phyloP scores from a whole-genome alignment of 2,888 invertebrate genomes.

The Smittia sp. region DNA sequence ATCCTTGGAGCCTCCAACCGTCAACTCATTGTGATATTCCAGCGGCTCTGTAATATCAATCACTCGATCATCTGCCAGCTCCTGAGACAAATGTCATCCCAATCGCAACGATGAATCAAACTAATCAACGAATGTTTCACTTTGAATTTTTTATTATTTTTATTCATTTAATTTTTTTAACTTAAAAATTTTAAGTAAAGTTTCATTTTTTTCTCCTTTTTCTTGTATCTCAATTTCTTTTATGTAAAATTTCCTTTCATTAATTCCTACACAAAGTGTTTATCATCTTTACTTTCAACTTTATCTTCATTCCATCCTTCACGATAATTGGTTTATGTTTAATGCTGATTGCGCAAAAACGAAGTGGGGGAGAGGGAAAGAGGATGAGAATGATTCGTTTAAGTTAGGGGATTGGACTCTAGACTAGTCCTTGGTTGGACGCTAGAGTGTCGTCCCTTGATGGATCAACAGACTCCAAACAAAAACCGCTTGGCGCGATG shows the following conservation, averaged over 20 bases:
- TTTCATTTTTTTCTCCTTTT: slow-evolving; percentile 19
- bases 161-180: slow-evolving; percentile 37
- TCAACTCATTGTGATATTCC: too few relatives aligned
- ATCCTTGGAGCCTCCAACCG: too few relatives aligned
- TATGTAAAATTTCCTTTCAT: slow-evolving; percentile 41
- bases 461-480: slow-evolving; percentile 1
- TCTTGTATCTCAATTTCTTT: slow-evolving; percentile 24
- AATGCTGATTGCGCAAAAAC: slow-evolving; percentile 39
- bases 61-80: too few relatives aligned
- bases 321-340: slow-evolving; percentile 33
- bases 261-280: slow-evolving; percentile 38
- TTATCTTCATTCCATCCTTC: slow-evolving; percentile 30
- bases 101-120: too few relatives aligned
- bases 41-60: too few relatives aligned
- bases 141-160: slow-evolving; percentile 37
- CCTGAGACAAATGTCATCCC: too few relatives aligned
- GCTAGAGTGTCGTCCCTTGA: too few relatives aligned
- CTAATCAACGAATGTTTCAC: slow-evolving; percentile 10
- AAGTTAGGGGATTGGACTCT: too few relatives aligned
- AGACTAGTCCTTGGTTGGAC: too few relatives aligned
- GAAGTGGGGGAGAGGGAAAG: slow-evolving; percentile 7
- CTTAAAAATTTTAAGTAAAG: slow-evolving; percentile 41
- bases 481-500: neutral
- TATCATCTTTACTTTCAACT: neutral
- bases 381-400: slow-evolving; percentile 17